Base-by-base conservation (phyloP, 2,797 vertebrate species). In the Melanotaenia maccullochi region DNA sequence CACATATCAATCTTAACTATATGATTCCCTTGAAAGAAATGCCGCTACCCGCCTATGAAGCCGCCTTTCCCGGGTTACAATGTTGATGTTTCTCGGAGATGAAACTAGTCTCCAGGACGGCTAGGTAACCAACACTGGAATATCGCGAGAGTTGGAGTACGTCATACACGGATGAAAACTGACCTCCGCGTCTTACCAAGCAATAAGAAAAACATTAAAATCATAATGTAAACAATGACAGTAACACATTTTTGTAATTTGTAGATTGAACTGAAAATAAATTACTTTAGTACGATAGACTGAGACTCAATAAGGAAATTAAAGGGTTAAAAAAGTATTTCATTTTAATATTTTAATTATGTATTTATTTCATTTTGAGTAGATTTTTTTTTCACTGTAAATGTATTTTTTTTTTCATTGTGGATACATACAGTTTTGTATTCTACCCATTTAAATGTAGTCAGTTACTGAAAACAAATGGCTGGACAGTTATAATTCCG, bases 1-100 rank as follows among this genome's bases (percentile, higher is more conserved):
- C 14, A 13, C 33, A 61, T 71, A 18, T 65, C 38, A 16, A 36
- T 11, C 9, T 55, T 56, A n/a, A 9, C 18, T 20, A 40, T 25
- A n/a, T 51, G 58, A 69, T 65, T 60, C 33, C 2, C 2, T 8
- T 32, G 24, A 64, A 54, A 61, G 6, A 82, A 76, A 62, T 9
- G 40, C 49, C 14, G 9, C 63, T 71, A 78, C 58, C 88, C 87
- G 89, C 87, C 52, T 79, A 54, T 73, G 47, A 70, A 47, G 68
- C 58, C 32, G 25, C 64, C 82, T 89, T 94, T 92, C 91, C 91
- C 90, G 89, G 93, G 90, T 91, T 89, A 88, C 87, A 89, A 76
- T 85, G 85, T 89, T 90, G 86, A 90, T 89, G 86, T 87, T 82
- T 78, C 76, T 67, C 72, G 78, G 60, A 82, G 70, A 84, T 77